Conservation (phyloP, 2,888 invertebrate species). For the Ethmia dodecea region DNA sequence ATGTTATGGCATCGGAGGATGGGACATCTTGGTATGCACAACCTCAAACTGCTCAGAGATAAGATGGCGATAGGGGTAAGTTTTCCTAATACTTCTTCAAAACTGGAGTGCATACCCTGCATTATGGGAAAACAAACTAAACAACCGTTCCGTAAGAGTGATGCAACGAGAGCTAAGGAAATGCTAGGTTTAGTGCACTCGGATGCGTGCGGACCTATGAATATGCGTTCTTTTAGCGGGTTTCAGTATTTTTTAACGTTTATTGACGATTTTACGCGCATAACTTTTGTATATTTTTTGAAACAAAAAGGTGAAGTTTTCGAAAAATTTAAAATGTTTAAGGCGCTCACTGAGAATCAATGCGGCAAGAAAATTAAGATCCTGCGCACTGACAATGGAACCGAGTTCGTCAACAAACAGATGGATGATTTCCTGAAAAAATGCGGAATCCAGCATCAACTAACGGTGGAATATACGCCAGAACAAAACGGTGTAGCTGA, state of each 20-base stretch:
- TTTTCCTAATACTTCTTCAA: not conserved
- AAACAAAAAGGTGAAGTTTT: constrained; percentile 12
- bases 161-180: constrained; percentile 1
- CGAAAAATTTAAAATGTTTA: constrained; percentile 2
- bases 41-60: not conserved
- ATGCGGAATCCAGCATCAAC: constrained; percentile 23
- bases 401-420: constrained; percentile 10
- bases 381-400: constrained; percentile 8
- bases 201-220: constrained; percentile 9
- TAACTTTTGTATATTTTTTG: constrained; percentile 15
- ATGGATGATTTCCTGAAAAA: constrained; percentile 12
- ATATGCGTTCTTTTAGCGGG: not conserved
- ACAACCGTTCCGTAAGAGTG: not conserved
- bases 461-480: constrained; percentile 24
- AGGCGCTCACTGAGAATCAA: constrained; percentile 8
- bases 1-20: not conserved
- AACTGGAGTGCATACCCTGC: constrained; percentile 3
- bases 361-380: constrained; percentile 4
- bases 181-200: constrained; percentile 11
- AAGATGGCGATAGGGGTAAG: constrained; percentile 1
- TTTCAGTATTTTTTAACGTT: constrained; percentile 7
- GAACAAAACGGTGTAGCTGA: constrained; percentile 35
- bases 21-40: constrained; percentile 1
- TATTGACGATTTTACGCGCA: constrained; percentile 10
- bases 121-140: constrained; percentile 3